Percentiles rank a stretch among this genome's conserved stretches.
Evolutionary conservation across 2,888 invertebrate species (phyloP).

Genomic region (Heliconius aoede): DNA sequence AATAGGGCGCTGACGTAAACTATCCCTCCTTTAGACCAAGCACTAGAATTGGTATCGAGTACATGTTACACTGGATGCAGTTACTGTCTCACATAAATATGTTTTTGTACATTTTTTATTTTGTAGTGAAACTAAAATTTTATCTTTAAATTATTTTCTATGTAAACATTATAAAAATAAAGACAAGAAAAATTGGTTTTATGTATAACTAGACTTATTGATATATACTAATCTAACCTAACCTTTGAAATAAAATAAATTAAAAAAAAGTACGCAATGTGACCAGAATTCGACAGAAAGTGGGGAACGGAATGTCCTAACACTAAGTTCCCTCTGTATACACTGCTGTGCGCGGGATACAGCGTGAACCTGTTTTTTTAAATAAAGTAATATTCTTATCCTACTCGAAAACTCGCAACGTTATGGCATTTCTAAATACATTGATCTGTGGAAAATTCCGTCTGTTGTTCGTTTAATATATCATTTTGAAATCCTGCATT

Average conservation of each 20-base stretch:
- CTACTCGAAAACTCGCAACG: background rate
- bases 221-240: too few relatives aligned
- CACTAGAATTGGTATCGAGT: conserved; percentile 19
- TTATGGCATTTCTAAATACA: conserved; percentile 1
- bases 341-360: too few relatives aligned
- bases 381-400: background rate
- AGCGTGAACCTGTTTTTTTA: too few relatives aligned
- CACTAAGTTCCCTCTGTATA: too few relatives aligned
- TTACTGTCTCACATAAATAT: background rate
- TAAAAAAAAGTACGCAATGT: too few relatives aligned
- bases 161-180: background rate
- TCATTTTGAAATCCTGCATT: conserved; percentile 37
- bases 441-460: background rate
- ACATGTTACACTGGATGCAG: background rate
- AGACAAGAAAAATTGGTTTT: background rate
- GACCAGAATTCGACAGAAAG: too few relatives aligned
- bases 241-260: background rate
- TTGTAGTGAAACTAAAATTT: background rate
- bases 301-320: too few relatives aligned
- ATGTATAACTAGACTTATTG: background rate
- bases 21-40: conserved; percentile 57
- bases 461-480: conserved; percentile 39
- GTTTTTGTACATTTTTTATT: background rate
- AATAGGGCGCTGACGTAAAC: conserved; percentile 65
- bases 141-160: too few relatives aligned